Evolutionary conservation across 2,888 invertebrate species (phyloP).

Genomic region (Lymantria monacha): DNA sequence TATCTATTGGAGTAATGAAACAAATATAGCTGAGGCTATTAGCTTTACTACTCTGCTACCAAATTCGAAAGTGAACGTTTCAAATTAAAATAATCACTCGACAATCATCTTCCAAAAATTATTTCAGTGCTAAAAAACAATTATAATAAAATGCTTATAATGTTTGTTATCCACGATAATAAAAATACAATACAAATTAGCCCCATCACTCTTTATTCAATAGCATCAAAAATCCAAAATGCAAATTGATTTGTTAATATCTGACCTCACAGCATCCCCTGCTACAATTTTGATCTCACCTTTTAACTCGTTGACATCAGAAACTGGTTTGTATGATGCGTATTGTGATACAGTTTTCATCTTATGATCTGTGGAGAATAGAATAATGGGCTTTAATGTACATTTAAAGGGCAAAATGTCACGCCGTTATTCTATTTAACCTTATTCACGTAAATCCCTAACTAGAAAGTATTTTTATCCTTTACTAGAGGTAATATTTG

Average conservation of each 20-base stretch:
- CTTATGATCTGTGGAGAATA: background rate
- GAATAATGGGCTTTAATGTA: background rate
- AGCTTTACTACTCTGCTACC: too few relatives aligned
- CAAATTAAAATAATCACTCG: too few relatives aligned
- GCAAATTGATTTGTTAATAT: constrained; percentile 39
- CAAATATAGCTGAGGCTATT: too few relatives aligned
- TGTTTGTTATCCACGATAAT: too few relatives aligned
- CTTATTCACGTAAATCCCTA: too few relatives aligned
- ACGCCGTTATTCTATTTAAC: background rate
- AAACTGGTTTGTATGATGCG: constrained; percentile 16
- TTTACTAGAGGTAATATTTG: too few relatives aligned
- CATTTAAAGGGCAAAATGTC: background rate
- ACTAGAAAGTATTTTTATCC: too few relatives aligned
- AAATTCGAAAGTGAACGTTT: too few relatives aligned
- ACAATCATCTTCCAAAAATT: too few relatives aligned
- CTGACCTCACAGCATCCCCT: constrained; percentile 54
- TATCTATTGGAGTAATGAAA: too few relatives aligned
- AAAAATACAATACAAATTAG: background rate
- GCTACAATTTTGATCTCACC: constrained; percentile 51
- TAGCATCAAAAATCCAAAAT: constrained; percentile 28
- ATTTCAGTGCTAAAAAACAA: too few relatives aligned
- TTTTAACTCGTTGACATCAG: constrained; percentile 26
- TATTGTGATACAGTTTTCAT: constrained; percentile 4
- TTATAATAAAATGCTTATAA: too few relatives aligned
- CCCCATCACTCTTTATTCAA: constrained; percentile 1